Percentiles rank a stretch among this genome's conserved stretches.
phyloP scores from a whole-genome alignment of 2,888 invertebrate species.

The Mesochorus sp. region DNA sequence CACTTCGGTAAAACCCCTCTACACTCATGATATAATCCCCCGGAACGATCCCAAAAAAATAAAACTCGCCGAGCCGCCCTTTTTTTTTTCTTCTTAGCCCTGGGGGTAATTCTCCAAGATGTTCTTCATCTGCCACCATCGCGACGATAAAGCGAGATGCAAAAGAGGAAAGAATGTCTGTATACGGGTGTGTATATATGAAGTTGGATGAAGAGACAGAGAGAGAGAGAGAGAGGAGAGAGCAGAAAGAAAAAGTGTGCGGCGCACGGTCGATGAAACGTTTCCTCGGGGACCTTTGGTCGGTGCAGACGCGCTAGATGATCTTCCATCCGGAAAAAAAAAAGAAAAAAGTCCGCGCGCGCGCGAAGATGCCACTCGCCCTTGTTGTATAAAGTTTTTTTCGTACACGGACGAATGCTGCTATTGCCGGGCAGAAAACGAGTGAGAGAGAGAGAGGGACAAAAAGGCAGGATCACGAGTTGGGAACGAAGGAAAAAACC shows the following conservation, averaged over 20 bases:
- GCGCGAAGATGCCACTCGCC: conserved; percentile 70
- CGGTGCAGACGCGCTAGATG: conserved; percentile 51
- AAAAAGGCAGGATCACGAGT: conserved; percentile 59
- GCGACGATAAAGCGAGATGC: conserved; percentile 57
- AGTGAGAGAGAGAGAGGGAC: conserved; percentile 10
- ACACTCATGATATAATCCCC: conserved; percentile 35
- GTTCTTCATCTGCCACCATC: conserved; percentile 64
- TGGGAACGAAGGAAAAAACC: conserved; percentile 30
- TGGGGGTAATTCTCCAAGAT: conserved; percentile 55
- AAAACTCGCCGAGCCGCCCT: conserved; percentile 53
- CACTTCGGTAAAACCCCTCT: conserved; percentile 44
- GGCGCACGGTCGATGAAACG: conserved; percentile 69
- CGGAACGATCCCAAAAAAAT: conserved; percentile 49
- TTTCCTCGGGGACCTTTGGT: conserved; percentile 64
- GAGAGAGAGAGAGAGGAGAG: conserved; percentile 13
- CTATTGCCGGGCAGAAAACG: not conserved
- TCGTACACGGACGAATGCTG: conserved; percentile 23
- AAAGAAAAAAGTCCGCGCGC: no score
- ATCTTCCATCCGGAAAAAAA: conserved; percentile 59
- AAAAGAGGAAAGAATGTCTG: conserved; percentile 5
- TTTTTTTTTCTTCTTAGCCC: conserved; percentile 59
- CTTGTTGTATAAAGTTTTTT: conserved; percentile 76
- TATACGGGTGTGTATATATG: conserved; percentile 7
- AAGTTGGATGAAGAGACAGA: conserved; percentile 42
- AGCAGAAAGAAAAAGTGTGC: conserved; percentile 47